phyloP scores from a whole-genome alignment of 2,113 vertebrate genomes.

The Ginglymostoma cirratum region DNA sequence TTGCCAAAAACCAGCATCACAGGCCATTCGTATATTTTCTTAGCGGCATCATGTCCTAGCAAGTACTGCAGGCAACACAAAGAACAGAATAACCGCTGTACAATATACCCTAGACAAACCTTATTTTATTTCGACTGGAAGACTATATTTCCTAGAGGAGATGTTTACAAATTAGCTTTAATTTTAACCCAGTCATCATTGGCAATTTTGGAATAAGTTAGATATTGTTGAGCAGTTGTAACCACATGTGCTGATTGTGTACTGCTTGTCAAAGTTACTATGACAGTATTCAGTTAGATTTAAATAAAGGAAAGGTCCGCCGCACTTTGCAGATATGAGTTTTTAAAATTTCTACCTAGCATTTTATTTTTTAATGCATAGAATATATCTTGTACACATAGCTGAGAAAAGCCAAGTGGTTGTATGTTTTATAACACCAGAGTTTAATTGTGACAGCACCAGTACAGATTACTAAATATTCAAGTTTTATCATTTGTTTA shows the following conservation, averaged over 20 bases:
- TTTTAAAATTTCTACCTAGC: conserved; percentile 38
- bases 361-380: conserved; percentile 38
- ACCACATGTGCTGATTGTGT: conserved; percentile 37
- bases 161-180: conserved; percentile 59
- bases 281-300: conserved; percentile 56
- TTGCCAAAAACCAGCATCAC: conserved; percentile 83
- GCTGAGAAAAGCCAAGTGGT: conserved; percentile 32
- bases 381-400: conserved; percentile 38
- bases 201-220: conserved; percentile 37
- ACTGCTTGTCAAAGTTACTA: conserved; percentile 38
- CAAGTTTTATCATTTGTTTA: conserved; percentile 62
- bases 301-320: conserved; percentile 53
- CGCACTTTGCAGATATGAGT: conserved; percentile 52
- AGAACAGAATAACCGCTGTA: conserved; percentile 35
- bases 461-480: conserved; percentile 38
- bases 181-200: conserved; percentile 45
- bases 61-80: conserved; percentile 33
- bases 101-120: conserved; percentile 36
- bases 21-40: conserved; percentile 98
- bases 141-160: conserved; percentile 38
- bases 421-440: conserved; percentile 38
- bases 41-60: conserved; percentile 53
- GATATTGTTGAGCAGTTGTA: conserved; percentile 37
- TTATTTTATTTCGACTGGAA: conserved; percentile 38
- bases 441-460: conserved; percentile 38